Conservation (phyloP, 2,888 invertebrate species). For the Standfussiana lucernea region DNA sequence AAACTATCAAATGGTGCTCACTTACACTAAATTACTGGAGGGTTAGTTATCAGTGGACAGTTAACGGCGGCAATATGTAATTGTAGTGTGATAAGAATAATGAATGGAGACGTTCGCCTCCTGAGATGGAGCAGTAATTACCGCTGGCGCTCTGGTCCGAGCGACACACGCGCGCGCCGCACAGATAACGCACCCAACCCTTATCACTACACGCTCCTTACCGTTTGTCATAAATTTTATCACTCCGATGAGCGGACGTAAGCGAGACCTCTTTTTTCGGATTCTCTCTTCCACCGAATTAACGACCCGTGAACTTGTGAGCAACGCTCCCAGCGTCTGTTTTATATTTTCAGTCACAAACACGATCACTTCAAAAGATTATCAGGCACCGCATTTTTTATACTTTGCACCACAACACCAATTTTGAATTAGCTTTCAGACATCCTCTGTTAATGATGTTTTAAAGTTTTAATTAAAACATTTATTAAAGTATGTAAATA, state of each 20-base stretch:
- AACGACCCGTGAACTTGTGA: constrained; percentile 88
- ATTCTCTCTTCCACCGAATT: constrained; percentile 82
- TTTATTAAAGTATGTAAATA: constrained; percentile 64
- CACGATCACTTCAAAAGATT: constrained; percentile 83
- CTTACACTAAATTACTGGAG: constrained; percentile 63
- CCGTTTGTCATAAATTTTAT: constrained; percentile 90
- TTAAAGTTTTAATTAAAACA: constrained; percentile 49
- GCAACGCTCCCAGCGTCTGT: constrained; percentile 80
- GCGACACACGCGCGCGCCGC: constrained; percentile 73
- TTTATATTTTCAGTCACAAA: constrained; percentile 83
- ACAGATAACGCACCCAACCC: constrained; percentile 84
- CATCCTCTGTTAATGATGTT: constrained; percentile 29
- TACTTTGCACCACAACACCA: constrained; percentile 74
- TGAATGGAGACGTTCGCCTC: constrained; percentile 64
- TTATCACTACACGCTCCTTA: constrained; percentile 88
- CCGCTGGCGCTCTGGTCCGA: constrained; percentile 66
- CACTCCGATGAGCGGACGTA: constrained; percentile 87
- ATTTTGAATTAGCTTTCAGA: constrained; percentile 42
- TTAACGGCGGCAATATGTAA: constrained; percentile 69
- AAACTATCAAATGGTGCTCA: constrained; percentile 37
- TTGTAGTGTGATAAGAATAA: constrained; percentile 74
- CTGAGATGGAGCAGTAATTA: constrained; percentile 75
- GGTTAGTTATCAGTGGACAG: constrained; percentile 64
- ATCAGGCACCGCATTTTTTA: constrained; percentile 69
- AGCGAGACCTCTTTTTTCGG: constrained; percentile 82